A percentile compares a stretch with the other conserved stretches of the same genome.
These are phyloP conservation scores for Taenioides sp. DNA, from an alignment of 2,797 vertebrate genomes.

Conservation along the genomic window DNA sequence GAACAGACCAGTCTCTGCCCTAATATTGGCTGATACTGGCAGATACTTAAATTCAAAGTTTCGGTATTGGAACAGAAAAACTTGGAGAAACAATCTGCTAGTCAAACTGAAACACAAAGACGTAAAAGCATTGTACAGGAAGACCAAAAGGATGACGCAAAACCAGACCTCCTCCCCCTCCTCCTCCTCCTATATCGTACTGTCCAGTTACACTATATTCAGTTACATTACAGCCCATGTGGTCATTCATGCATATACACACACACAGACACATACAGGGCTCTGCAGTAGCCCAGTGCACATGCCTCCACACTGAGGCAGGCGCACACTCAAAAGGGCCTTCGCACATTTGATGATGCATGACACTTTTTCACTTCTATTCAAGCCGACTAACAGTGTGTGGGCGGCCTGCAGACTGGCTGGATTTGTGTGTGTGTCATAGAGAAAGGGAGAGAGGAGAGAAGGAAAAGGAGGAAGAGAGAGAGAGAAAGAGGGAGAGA, in stretches of 20 bases:
- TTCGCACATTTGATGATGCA: constrained; percentile 68
- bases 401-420: constrained; percentile 56
- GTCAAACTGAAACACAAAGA: too few relatives aligned
- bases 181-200: too few relatives aligned
- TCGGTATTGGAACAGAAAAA: too few relatives aligned
- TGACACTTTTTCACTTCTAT: constrained; percentile 65
- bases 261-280: not conserved
- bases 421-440: constrained; percentile 29
- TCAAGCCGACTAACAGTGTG: constrained; percentile 54
- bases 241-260: constrained; percentile 48
- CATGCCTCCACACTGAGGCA: constrained; percentile 58
- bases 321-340: constrained; percentile 60
- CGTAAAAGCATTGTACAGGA: too few relatives aligned
- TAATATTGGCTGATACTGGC: too few relatives aligned
- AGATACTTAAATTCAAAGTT: too few relatives aligned
- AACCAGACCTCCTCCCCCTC: too few relatives aligned
- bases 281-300: constrained; percentile 33
- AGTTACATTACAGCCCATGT: constrained; percentile 33
- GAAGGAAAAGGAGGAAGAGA: constrained; percentile 5
- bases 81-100: too few relatives aligned
- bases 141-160: too few relatives aligned
- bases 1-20: too few relatives aligned
- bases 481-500: constrained; percentile 17
- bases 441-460: constrained; percentile 37
- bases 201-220: constrained; percentile 23